phyloP scores from a whole-genome alignment of 2,797 vertebrate genomes.

The Kryptolebias ocellatus region DNA sequence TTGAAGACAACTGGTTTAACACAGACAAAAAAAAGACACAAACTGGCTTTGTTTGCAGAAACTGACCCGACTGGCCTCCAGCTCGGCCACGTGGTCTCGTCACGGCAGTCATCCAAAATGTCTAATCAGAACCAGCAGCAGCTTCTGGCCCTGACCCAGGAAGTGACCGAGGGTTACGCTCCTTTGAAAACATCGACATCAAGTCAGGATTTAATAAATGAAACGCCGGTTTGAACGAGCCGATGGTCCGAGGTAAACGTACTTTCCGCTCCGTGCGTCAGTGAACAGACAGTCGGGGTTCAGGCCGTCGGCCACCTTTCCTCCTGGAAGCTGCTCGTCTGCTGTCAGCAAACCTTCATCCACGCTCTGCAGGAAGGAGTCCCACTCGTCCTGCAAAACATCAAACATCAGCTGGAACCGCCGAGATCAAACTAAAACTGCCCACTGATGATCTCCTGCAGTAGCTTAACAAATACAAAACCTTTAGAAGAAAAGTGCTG shows the following conservation, averaged over 20 bases:
- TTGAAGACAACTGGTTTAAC: too few relatives aligned
- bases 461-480: too few relatives aligned
- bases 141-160: slow-evolving; percentile 66
- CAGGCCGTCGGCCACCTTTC: slow-evolving; percentile 36
- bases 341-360: slow-evolving; percentile 61
- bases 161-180: slow-evolving; percentile 70
- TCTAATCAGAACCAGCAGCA: slow-evolving; percentile 80
- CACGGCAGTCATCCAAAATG: slow-evolving; percentile 80
- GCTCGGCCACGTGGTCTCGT: slow-evolving; percentile 81
- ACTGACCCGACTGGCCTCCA: slow-evolving; percentile 71
- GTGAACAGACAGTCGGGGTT: slow-evolving; percentile 52
- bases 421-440: background rate
- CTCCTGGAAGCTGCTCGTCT: slow-evolving; percentile 40
- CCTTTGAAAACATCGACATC: slow-evolving; percentile 49
- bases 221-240: background rate
- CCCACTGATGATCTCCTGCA: background rate
- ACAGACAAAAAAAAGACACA: too few relatives aligned
- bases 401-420: background rate
- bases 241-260: slow-evolving; percentile 10
- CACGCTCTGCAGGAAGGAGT: slow-evolving; percentile 74
- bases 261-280: slow-evolving; percentile 70
- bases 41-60: too few relatives aligned
- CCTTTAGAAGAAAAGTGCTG: too few relatives aligned
- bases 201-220: background rate
- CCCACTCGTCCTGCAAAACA: slow-evolving; percentile 75